Evolutionary conservation across 2,888 invertebrate genomes (phyloP).

Genomic region (Bhutanitis thaidina): DNA sequence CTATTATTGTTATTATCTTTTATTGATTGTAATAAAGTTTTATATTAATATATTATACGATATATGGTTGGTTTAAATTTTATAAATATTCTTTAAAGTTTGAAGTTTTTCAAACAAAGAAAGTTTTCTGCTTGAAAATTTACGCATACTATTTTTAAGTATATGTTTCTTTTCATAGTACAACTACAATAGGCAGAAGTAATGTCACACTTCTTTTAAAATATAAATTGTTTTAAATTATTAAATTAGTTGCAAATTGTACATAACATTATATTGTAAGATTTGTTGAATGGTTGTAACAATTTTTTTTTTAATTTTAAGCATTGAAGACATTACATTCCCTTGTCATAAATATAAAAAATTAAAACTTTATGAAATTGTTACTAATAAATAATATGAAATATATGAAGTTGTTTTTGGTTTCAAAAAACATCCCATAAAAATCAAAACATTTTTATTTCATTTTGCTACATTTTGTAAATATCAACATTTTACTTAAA

Average conservation of each 20-base stretch:
- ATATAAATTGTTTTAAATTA: no score
- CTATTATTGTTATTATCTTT: slow-evolving; percentile 9
- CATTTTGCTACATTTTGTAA: neutral
- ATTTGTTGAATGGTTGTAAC: slow-evolving; percentile 5
- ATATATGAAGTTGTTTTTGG: slow-evolving; percentile 24
- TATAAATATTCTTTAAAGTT: neutral
- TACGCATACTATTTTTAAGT: no score
- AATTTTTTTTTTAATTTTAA: neutral
- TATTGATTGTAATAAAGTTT: neutral
- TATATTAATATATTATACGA: neutral
- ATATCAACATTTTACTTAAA: no score
- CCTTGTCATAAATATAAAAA: slow-evolving; percentile 28
- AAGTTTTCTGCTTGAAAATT: neutral
- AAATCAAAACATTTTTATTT: slow-evolving; percentile 31
- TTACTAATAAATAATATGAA: slow-evolving; percentile 52
- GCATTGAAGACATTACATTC: slow-evolving; percentile 8
- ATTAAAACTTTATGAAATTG: slow-evolving; percentile 52
- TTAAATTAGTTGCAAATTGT: no score
- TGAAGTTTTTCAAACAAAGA: neutral
- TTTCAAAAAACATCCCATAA: slow-evolving; percentile 22
- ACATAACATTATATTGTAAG: neutral
- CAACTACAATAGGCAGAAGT: neutral
- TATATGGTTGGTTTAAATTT: neutral
- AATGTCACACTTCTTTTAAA: neutral
- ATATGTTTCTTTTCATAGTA: neutral